These are phyloP conservation scores for Leuctra nigra DNA, from an alignment of 2,888 invertebrate genomes.

Conservation along the genomic window DNA sequence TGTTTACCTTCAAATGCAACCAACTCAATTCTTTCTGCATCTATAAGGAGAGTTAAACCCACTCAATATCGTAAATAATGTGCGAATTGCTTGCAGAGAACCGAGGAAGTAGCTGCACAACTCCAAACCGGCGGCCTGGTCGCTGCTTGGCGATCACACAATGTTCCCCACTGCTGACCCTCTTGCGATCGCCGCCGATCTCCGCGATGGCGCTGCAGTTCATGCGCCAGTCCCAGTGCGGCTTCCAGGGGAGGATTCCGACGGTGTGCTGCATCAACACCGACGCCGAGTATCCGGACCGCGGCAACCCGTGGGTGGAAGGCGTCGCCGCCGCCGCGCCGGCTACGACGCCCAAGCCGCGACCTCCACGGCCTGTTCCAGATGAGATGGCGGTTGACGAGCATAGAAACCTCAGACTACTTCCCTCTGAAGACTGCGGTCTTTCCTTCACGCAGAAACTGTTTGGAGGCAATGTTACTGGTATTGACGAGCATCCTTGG, in stretches of 20 bases:
- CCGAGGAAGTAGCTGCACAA: neutral
- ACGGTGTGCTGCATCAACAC: neutral
- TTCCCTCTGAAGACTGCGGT: neutral
- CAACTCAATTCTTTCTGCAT: too few species aligned
- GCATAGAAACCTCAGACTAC: neutral
- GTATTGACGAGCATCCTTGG: constrained; percentile 9
- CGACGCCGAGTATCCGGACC: neutral
- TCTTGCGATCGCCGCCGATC: neutral
- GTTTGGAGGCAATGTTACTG: neutral
- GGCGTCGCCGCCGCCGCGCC: neutral
- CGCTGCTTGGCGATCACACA: neutral
- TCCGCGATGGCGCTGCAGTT: neutral
- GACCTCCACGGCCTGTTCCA: neutral
- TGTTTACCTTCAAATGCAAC: too few species aligned
- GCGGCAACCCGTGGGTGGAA: neutral
- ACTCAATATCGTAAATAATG: too few species aligned
- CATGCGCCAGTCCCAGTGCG: constrained; percentile 6
- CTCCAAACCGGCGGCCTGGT: constrained; percentile 1
- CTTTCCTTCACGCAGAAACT: neutral
- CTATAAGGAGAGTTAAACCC: too few species aligned
- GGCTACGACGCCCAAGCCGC: neutral
- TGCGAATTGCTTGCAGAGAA: too few species aligned
- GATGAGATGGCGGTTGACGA: too few species aligned
- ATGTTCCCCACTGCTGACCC: neutral
- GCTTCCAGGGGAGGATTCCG: constrained; percentile 7